Evolutionary conservation across 2,888 invertebrate species (phyloP), one percentile per base, ranked within the genome.

Genomic region (Caenorhabditis sulstoni): DNA sequence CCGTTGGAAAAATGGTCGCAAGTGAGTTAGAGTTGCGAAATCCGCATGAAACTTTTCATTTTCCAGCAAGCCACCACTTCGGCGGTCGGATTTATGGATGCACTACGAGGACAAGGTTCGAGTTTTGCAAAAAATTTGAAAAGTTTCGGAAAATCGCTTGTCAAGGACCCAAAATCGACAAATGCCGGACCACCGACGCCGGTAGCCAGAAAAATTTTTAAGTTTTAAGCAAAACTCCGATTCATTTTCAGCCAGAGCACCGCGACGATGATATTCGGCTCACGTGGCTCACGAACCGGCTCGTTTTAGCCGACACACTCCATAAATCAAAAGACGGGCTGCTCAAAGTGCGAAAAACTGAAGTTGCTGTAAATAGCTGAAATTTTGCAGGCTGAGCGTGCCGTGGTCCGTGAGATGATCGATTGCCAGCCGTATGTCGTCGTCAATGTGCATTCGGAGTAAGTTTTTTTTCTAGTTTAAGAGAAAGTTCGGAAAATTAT

Each of bases 391-490:
- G 80, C 80, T 3, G 80, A 80, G 62, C 52, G 45, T 7, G 75
- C 75, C 3, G 62, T 80, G 4, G 65, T 76, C 22, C 70, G 80
- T 2, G 75, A 80, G 18, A 75, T 80, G 75, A 62, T 71, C 37
- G 80, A 80, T 37, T 80, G 80, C 49, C 81, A 81, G 55, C 81
- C 81, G 4, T 73, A 76, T 29, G 81, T 81, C 8, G 76, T 77
- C 39, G 81, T 77, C 23, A 81, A 77, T 65, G 73, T 76, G 8
- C 70, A 68, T 49, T 22, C 67, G 23, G 77, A 77, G 75, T 75
- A 20, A 65, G 65, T 79, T 68, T 62, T 39, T 11, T 8, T 39
- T 59, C 20, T n/a, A n/a, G n/a, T n/a, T n/a, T n/a, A n/a, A n/a
- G n/a, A 12, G 11, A 55, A 59, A 62, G 29, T 23, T 39, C 12